Conservation (phyloP, 1,140 invertebrate species). For the Batillaria attramentaria region DNA sequence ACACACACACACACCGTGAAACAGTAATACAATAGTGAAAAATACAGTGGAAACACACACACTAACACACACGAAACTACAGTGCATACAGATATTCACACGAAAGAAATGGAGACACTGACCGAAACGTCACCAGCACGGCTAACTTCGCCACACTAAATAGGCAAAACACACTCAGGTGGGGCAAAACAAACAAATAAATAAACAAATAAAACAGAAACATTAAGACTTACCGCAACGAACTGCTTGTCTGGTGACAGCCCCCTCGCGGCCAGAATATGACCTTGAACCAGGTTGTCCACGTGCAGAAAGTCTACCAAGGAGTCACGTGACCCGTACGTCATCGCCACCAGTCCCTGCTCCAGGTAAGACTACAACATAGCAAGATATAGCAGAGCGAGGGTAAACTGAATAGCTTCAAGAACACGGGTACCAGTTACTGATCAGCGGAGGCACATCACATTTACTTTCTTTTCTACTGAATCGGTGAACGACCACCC, state of each 20-base stretch:
- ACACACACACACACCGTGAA: background rate
- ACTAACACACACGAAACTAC: slow-evolving; percentile 15
- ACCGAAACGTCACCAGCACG: background rate
- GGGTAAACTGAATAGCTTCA: too few species aligned
- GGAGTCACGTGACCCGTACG: slow-evolving; percentile 62
- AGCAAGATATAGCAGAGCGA: too few species aligned
- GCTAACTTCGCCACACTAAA: background rate
- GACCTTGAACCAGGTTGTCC: slow-evolving; percentile 71
- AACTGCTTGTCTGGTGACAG: slow-evolving; percentile 53
- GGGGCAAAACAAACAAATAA: background rate
- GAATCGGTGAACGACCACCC: too few species aligned
- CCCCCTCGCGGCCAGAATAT: slow-evolving; percentile 66
- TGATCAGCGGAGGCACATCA: too few species aligned
- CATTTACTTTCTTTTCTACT: too few species aligned
- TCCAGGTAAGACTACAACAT: slow-evolving; percentile 63
- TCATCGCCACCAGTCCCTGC: slow-evolving; percentile 57
- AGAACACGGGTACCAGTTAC: too few species aligned
- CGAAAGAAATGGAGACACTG: background rate
- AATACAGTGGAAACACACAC: background rate
- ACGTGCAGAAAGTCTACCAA: slow-evolving; percentile 72
- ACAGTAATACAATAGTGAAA: background rate
- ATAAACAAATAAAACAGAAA: background rate
- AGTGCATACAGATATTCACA: background rate
- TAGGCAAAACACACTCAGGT: background rate
- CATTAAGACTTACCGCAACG: slow-evolving; percentile 52